Percentiles rank a stretch among this genome's conserved stretches.
These are phyloP conservation scores for Mactromeris polynyma DNA, from an alignment of 2,888 invertebrate species.

Conservation along the genomic window DNA sequence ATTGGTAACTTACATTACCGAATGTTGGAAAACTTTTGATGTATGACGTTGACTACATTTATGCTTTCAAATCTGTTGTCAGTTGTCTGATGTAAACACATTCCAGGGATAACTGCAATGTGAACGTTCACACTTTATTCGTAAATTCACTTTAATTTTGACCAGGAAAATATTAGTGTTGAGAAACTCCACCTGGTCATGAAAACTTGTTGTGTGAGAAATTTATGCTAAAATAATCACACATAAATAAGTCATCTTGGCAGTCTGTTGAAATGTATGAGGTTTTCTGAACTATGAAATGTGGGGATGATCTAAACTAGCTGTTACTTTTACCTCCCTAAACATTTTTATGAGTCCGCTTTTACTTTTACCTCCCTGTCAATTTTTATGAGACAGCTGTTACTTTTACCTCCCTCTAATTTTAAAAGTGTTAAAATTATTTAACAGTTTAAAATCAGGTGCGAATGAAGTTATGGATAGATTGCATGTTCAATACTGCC, in stretches of 20 bases:
- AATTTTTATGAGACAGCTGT: too few species aligned
- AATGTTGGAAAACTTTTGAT: conserved; percentile 7
- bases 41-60: not conserved
- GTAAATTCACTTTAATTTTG: conserved; percentile 8
- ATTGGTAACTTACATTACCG: not conserved
- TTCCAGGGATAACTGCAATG: conserved; percentile 9
- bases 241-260: conserved; percentile 29
- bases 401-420: too few species aligned
- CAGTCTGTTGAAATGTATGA: conserved; percentile 25
- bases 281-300: conserved; percentile 10
- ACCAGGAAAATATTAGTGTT: conserved; percentile 37
- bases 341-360: not conserved
- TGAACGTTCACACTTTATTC: not conserved
- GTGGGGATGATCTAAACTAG: not conserved
- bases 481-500: too few species aligned
- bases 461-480: too few species aligned
- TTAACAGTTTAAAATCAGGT: too few species aligned
- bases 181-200: conserved; percentile 35
- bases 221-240: conserved; percentile 22
- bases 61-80: conserved; percentile 1
- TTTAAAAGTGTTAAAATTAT: too few species aligned
- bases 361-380: not conserved
- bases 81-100: not conserved
- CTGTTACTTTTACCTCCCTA: conserved; percentile 8
- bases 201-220: conserved; percentile 28